Conservation (phyloP, 2,797 vertebrate species). For the Epinephelus awoara region DNA sequence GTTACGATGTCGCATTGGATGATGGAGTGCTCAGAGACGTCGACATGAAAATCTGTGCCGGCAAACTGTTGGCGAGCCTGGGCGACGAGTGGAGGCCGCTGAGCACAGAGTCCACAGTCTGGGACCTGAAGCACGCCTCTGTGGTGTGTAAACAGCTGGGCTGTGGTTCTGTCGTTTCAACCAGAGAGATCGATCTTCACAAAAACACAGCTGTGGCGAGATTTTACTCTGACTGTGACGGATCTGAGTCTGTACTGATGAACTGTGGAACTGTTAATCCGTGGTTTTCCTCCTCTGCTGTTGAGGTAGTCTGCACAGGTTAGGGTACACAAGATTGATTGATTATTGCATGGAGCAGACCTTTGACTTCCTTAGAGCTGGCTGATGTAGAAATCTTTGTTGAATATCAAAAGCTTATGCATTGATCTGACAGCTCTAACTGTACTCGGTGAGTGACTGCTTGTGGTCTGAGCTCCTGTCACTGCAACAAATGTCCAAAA, state of each 20-base stretch:
- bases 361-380: background rate
- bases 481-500: too few species aligned
- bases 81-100: background rate
- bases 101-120: background rate
- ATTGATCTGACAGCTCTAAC: too few species aligned
- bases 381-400: too few species aligned
- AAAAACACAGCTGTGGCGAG: background rate
- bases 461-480: too few species aligned
- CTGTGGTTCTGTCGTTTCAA: conserved; percentile 29
- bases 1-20: background rate
- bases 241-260: conserved; percentile 35
- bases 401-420: too few species aligned
- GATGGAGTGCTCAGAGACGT: conserved; percentile 2
- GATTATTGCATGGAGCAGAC: background rate
- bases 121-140: conserved; percentile 40
- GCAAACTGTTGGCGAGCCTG: rapidly evolving
- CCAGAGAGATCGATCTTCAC: background rate
- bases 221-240: conserved; percentile 53
- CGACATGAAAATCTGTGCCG: background rate
- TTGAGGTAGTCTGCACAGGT: conserved; percentile 41
- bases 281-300: conserved; percentile 28
- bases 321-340: background rate
- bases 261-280: conserved; percentile 14
- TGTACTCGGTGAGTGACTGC: too few species aligned
- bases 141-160: conserved; percentile 42